Percentiles rank a stretch among this genome's conserved stretches.
These are phyloP conservation scores for Macrophya annulata DNA, from an alignment of 2,888 invertebrate genomes.

Conservation along the genomic window DNA sequence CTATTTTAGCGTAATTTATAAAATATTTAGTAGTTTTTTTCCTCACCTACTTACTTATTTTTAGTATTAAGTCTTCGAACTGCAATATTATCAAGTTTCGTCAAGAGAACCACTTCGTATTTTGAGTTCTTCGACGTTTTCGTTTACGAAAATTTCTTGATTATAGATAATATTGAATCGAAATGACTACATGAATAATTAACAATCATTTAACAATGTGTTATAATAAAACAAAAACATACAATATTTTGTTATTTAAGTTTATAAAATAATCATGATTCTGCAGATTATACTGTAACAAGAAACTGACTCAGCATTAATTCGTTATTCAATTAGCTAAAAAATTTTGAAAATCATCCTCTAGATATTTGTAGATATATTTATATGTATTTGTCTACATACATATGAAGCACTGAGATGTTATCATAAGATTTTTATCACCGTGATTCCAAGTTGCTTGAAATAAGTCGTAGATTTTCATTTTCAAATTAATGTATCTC, in stretches of 20 bases:
- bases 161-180: background rate
- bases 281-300: background rate
- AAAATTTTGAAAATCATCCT: background rate
- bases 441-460: background rate
- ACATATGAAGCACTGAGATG: background rate
- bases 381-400: background rate
- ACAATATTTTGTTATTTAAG: background rate
- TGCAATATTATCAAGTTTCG: background rate
- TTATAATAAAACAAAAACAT: background rate
- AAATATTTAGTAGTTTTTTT: background rate
- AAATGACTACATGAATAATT: background rate
- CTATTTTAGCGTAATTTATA: background rate
- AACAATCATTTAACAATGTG: background rate
- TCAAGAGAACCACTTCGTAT: background rate
- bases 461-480: background rate
- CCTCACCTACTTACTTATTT: background rate
- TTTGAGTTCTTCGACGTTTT: background rate
- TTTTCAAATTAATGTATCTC: slow-evolving; percentile 50
- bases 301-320: background rate
- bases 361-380: background rate
- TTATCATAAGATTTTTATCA: background rate
- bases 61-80: background rate
- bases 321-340: background rate
- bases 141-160: background rate
- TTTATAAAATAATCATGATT: background rate